A percentile compares a stretch with the other conserved stretches of the same genome.
These are phyloP conservation scores for Thinocorus orbignyianus DNA, from an alignment of 2,113 vertebrate species.

Conservation along the genomic window DNA sequence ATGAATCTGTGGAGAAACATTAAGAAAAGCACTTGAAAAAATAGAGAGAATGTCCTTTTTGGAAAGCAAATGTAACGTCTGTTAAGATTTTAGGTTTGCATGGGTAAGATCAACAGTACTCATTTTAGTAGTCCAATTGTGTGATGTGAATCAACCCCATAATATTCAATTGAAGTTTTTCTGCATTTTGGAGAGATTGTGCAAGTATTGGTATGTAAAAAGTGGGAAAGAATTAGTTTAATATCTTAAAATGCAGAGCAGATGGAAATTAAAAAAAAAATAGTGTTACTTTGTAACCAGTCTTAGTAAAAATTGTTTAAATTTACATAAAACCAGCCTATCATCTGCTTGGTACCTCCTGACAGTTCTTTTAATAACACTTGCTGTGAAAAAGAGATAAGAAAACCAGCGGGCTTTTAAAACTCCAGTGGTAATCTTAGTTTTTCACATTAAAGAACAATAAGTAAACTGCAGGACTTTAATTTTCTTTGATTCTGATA, in stretches of 20 bases:
- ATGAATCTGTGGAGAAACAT: not conserved
- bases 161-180: not conserved
- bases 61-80: not conserved
- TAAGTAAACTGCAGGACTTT: slow-evolving; percentile 39
- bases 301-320: slow-evolving; percentile 7
- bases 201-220: not conserved
- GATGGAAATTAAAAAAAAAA: not conserved
- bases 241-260: not conserved
- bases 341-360: slow-evolving; percentile 19
- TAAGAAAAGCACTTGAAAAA: not conserved
- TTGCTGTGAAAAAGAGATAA: slow-evolving; percentile 67
- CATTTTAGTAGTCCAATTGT: not conserved
- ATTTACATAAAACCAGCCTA: slow-evolving; percentile 52
- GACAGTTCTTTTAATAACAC: slow-evolving; percentile 53
- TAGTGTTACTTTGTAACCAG: not conserved
- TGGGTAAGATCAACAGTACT: not conserved
- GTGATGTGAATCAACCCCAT: not conserved
- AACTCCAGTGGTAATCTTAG: slow-evolving; percentile 50
- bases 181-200: not conserved
- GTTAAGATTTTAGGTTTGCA: not conserved
- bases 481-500: slow-evolving; percentile 32
- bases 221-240: not conserved
- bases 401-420: slow-evolving; percentile 45
- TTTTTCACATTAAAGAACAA: slow-evolving; percentile 58
- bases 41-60: not conserved